phyloP scores from a whole-genome alignment of 2,113 vertebrate species.

The Gymnarchus niloticus region DNA sequence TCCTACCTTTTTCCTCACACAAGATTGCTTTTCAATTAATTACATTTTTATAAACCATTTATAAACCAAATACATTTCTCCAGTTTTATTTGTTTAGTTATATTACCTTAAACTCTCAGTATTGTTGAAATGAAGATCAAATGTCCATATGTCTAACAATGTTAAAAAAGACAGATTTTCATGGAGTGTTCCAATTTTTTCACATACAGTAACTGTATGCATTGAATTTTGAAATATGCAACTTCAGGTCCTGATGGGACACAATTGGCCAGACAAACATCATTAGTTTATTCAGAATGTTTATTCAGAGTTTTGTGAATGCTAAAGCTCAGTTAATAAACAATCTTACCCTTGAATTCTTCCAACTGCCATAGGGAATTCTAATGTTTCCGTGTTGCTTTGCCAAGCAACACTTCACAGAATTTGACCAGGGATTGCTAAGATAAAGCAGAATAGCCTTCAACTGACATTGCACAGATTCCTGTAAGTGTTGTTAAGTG shows the following conservation, averaged over 20 bases:
- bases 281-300: neutral
- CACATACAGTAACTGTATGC: no score
- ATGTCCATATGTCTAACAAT: no score
- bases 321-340: neutral
- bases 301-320: neutral
- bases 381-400: conserved; percentile 14
- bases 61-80: no score
- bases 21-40: no score
- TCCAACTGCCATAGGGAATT: neutral
- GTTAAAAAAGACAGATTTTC: no score
- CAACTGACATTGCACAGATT: neutral
- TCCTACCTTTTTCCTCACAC: no score
- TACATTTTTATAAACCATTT: no score
- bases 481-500: neutral
- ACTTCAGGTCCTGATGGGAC: conserved; percentile 11
- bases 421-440: neutral
- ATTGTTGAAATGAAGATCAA: no score
- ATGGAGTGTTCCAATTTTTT: no score
- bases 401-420: conserved; percentile 16
- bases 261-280: neutral
- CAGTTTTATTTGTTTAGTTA: no score
- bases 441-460: neutral
- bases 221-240: neutral
- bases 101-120: no score
- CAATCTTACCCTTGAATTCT: neutral